phyloP scores from a whole-genome alignment of 1,140 invertebrate genomes.

The Trachymyrmex cornetzi region DNA sequence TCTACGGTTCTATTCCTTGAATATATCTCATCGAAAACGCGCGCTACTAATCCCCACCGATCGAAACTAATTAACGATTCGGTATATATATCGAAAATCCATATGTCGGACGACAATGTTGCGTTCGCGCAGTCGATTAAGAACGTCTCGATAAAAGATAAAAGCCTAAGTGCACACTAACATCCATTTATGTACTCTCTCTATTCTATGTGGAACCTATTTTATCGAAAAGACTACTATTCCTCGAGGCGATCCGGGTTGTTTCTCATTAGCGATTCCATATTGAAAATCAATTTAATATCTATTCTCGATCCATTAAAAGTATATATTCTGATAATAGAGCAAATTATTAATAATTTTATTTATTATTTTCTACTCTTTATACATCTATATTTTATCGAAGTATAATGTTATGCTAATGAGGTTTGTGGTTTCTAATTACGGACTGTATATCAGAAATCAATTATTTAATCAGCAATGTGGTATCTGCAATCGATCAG shows the following conservation, averaged over 20 bases:
- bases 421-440: conserved; percentile 35
- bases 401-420: conserved; percentile 14
- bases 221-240: background rate
- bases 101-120: background rate
- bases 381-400: background rate
- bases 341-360: background rate
- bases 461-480: conserved; percentile 24
- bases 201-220: background rate
- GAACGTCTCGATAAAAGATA: conserved; percentile 12
- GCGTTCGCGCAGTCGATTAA: conserved; percentile 6
- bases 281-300: conserved; percentile 16
- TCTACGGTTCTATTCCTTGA: conserved; percentile 51
- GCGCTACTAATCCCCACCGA: conserved; percentile 19
- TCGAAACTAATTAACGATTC: conserved; percentile 23
- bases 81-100: conserved; percentile 25
- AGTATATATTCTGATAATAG: conserved; percentile 28
- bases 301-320: background rate
- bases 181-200: background rate
- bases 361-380: conserved; percentile 24
- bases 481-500: conserved; percentile 1
- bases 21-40: conserved; percentile 19
- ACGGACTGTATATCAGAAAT: conserved; percentile 47
- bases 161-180: conserved; percentile 30
- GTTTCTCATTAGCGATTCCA: conserved; percentile 22
- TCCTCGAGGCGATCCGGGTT: background rate